phyloP scores from a whole-genome alignment of 2,888 invertebrate species.

The Tinea pellionella region DNA sequence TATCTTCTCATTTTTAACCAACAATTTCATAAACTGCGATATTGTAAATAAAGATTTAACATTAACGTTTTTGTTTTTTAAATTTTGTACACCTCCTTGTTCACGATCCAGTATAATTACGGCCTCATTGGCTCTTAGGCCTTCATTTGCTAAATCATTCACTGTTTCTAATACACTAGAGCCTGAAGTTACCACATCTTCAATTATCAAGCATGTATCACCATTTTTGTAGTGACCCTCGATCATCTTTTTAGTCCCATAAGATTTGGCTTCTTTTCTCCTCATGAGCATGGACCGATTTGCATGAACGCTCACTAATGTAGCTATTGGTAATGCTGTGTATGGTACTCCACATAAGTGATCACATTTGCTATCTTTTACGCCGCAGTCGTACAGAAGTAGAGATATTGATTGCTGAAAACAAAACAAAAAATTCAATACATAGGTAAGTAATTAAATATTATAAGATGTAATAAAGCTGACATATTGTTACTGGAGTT shows the following conservation, averaged over 20 bases:
- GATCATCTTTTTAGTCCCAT: constrained; percentile 95
- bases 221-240: constrained; percentile 87
- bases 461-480: no score
- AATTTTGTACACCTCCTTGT: constrained; percentile 73
- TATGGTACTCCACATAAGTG: constrained; percentile 96
- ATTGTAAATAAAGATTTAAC: constrained; percentile 79
- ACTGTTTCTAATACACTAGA: constrained; percentile 94
- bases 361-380: constrained; percentile 63
- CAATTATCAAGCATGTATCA: constrained; percentile 88
- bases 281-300: constrained; percentile 89
- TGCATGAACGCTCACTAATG: constrained; percentile 79
- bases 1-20: constrained; percentile 45
- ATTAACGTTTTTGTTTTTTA: constrained; percentile 75
- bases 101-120: constrained; percentile 92
- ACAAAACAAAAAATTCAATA: no score
- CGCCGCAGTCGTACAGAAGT: constrained; percentile 52
- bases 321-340: constrained; percentile 95
- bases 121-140: constrained; percentile 71
- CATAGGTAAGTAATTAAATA: no score
- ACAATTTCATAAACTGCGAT: constrained; percentile 71
- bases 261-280: constrained; percentile 92
- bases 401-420: constrained; percentile 39
- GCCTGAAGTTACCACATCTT: constrained; percentile 95
- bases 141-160: constrained; percentile 74
- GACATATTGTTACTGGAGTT: no score